Evolutionary conservation across 2,888 invertebrate species (phyloP).

Genomic region (Sesia apiformis): DNA sequence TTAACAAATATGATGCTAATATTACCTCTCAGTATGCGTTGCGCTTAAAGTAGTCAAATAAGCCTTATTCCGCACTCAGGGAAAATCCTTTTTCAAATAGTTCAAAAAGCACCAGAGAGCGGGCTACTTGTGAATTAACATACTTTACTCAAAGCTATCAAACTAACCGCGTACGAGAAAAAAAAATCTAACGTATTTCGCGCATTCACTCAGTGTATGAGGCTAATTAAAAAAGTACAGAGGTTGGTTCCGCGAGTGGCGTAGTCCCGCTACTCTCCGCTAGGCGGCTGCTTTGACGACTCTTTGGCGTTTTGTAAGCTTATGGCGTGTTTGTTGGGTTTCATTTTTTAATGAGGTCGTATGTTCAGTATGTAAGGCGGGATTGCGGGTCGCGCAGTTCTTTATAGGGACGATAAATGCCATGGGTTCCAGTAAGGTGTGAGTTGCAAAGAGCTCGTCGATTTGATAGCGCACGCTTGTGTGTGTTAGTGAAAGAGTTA

Average conservation of each 20-base stretch:
- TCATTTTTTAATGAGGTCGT: constrained; percentile 72
- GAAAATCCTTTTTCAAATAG: constrained; percentile 32
- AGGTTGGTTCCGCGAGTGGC: constrained; percentile 61
- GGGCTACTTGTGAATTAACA: constrained; percentile 64
- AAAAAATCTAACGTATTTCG: constrained; percentile 62
- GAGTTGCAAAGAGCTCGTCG: constrained; percentile 32
- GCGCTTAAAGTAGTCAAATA: constrained; percentile 18
- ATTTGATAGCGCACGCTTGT: constrained; percentile 13
- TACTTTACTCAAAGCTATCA: constrained; percentile 68
- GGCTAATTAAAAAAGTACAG: constrained; percentile 73
- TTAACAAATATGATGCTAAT: constrained; percentile 28
- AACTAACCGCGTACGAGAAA: constrained; percentile 59
- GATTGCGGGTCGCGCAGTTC: constrained; percentile 38
- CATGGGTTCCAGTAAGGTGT: constrained; percentile 23
- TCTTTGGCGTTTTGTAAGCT: constrained; percentile 25
- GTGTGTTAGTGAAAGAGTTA: constrained; percentile 56
- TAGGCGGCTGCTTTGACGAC: constrained; percentile 63
- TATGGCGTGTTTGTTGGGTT: constrained; percentile 47
- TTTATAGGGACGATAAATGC: constrained; percentile 25
- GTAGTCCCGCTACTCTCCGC: constrained; percentile 70
- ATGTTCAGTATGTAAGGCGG: constrained; percentile 47
- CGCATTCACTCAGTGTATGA: constrained; percentile 65
- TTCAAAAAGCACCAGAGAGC: constrained; percentile 48
- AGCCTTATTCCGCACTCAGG: constrained; percentile 10
- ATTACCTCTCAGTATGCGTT: constrained; percentile 30